phyloP scores from a whole-genome alignment of 1,140 invertebrate genomes.

The Stenopsyche tienmushanensis region DNA sequence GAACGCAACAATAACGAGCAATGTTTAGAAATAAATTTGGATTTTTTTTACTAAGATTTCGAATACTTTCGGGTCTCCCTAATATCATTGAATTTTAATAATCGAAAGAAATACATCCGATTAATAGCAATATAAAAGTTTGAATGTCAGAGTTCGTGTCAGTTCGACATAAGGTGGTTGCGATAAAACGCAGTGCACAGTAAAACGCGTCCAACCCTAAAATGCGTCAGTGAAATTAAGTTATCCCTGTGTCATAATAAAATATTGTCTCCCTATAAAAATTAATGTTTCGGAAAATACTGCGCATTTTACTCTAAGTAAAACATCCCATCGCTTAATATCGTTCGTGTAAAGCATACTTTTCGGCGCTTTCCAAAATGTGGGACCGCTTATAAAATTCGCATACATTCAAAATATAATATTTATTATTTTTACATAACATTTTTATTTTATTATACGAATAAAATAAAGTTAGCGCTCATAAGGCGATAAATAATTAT shows the following conservation, averaged over 20 bases:
- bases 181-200: not conserved
- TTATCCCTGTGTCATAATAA: slow-evolving; percentile 16
- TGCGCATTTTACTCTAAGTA: not conserved
- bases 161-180: not conserved
- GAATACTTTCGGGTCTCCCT: not conserved
- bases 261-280: slow-evolving; percentile 23
- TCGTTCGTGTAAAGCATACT: no score
- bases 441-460: no score
- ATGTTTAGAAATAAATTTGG: no score
- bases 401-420: no score
- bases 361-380: no score
- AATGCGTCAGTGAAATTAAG: slow-evolving; percentile 12
- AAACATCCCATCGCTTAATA: slow-evolving; percentile 6
- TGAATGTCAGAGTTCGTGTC: not conserved
- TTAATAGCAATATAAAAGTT: not conserved
- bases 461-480: no score
- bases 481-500: no score
- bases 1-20: no score
- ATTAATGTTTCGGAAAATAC: slow-evolving; percentile 23
- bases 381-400: no score
- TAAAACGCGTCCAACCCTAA: slow-evolving; percentile 19
- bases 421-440: no score
- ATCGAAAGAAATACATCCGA: not conserved
- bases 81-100: not conserved
- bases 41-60: no score